These are phyloP conservation scores for Clanis bilineata DNA, from an alignment of 2,888 invertebrate species.

Conservation along the genomic window DNA sequence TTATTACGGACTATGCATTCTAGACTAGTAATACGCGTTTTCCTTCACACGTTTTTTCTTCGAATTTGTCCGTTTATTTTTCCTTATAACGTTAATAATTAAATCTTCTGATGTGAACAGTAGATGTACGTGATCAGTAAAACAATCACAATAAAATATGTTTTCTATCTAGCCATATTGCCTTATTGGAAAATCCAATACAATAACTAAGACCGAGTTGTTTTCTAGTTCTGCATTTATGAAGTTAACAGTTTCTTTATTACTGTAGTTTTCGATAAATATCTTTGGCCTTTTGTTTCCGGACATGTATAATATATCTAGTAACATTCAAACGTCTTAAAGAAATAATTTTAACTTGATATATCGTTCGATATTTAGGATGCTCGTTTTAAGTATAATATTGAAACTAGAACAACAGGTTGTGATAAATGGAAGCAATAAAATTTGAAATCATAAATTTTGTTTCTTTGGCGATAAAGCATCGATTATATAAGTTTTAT, in stretches of 20 bases:
- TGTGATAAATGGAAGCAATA: background rate
- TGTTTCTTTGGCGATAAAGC: background rate
- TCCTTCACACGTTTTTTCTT: slow-evolving; percentile 11
- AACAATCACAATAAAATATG: no score
- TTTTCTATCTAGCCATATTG: no score
- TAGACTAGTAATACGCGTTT: slow-evolving; percentile 11
- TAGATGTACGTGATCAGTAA: no score
- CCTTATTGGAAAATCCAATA: no score
- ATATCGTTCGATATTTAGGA: background rate
- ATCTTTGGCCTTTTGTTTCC: background rate
- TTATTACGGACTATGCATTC: slow-evolving; percentile 21
- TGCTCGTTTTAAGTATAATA: background rate
- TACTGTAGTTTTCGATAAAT: background rate
- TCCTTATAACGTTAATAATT: no score
- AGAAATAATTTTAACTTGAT: background rate
- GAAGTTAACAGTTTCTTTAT: background rate
- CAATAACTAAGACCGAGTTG: no score
- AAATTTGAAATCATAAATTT: background rate
- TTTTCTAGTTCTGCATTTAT: no score
- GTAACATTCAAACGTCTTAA: background rate
- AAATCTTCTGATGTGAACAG: no score
- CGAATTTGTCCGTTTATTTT: no score
- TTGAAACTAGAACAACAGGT: background rate
- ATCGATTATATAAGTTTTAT: background rate
- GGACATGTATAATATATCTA: background rate